Percentiles rank a stretch among this genome's conserved stretches.
Evolutionary conservation across 2,888 invertebrate genomes (phyloP).

Genomic region (Ophioninae sp.): DNA sequence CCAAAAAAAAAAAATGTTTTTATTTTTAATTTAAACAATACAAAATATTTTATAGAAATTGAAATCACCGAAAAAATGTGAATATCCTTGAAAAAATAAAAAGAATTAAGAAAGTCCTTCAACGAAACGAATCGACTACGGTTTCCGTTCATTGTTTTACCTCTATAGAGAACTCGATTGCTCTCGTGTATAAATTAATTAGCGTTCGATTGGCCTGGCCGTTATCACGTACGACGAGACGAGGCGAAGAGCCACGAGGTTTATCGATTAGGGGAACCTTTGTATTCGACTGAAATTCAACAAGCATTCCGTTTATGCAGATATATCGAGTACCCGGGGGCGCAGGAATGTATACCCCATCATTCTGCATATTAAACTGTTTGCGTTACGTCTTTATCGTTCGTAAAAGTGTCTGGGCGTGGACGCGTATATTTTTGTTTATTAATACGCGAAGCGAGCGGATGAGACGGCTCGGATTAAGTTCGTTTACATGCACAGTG

Average conservation of each 20-base stretch:
- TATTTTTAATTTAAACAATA: not conserved
- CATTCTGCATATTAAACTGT: conserved; percentile 21
- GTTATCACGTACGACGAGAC: conserved; percentile 24
- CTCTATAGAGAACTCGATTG: conserved; percentile 24
- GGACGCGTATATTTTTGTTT: not conserved
- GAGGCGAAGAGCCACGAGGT: conserved; percentile 34
- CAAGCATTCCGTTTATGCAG: conserved; percentile 43
- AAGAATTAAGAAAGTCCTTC: not conserved
- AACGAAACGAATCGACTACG: not conserved
- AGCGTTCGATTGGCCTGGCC: conserved; percentile 20
- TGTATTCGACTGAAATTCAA: conserved; percentile 45
- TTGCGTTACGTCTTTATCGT: not conserved
- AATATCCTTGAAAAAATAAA: conserved; percentile 6
- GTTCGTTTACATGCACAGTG: not conserved
- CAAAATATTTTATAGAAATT: not conserved
- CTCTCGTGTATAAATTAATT: conserved; percentile 36
- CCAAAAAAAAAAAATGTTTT: no score
- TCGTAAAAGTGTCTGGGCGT: not conserved
- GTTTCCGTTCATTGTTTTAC: conserved; percentile 15
- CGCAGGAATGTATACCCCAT: conserved; percentile 23
- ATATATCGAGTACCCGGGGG: conserved; percentile 12
- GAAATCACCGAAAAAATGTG: not conserved
- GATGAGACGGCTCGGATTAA: not conserved
- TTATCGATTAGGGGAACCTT: conserved; percentile 56
- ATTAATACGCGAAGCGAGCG: not conserved